Evolutionary conservation across 2,797 vertebrate genomes (phyloP).

Genomic region (Peromyscus eremicus): DNA sequence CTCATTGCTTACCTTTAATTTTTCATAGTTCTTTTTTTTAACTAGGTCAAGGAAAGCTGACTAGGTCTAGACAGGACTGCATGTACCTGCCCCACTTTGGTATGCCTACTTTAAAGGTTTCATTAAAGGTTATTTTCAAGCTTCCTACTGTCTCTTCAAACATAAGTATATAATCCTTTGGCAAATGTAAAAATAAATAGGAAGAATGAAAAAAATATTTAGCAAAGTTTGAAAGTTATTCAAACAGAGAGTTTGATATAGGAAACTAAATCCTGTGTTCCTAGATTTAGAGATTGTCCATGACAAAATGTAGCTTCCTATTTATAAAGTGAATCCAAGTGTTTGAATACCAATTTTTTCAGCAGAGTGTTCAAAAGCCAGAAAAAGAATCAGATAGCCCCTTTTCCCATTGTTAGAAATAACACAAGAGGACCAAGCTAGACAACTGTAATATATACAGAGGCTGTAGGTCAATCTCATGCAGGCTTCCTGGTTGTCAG

Average conservation of each 20-base stretch:
- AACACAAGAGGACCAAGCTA: neutral
- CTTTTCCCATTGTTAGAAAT: neutral
- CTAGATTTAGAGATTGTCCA: slow-evolving; percentile 49
- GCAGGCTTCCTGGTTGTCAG: neutral
- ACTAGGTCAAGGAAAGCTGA: slow-evolving; percentile 63
- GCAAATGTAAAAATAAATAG: slow-evolving; percentile 66
- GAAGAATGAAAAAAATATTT: slow-evolving; percentile 53
- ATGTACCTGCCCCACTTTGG: neutral
- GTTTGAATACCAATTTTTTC: slow-evolving; percentile 55
- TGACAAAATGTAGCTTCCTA: slow-evolving; percentile 69
- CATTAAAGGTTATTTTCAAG: slow-evolving; percentile 56
- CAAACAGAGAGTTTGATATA: slow-evolving; percentile 37
- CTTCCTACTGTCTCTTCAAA: slow-evolving; percentile 50
- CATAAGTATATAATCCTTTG: slow-evolving; percentile 39
- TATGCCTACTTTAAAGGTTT: slow-evolving; percentile 64
- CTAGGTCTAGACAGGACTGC: slow-evolving; percentile 63
- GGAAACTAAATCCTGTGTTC: slow-evolving; percentile 50
- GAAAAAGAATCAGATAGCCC: neutral
- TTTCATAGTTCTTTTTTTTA: slow-evolving; percentile 74
- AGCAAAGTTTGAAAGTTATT: slow-evolving; percentile 59
- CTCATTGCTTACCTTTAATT: slow-evolving; percentile 73
- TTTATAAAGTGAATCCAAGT: slow-evolving; percentile 61
- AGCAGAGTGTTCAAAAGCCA: neutral
- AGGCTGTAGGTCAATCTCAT: neutral
- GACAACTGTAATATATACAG: neutral